Evolutionary conservation across 2,113 vertebrate species (phyloP).

Genomic region (Amazona guildingii): DNA sequence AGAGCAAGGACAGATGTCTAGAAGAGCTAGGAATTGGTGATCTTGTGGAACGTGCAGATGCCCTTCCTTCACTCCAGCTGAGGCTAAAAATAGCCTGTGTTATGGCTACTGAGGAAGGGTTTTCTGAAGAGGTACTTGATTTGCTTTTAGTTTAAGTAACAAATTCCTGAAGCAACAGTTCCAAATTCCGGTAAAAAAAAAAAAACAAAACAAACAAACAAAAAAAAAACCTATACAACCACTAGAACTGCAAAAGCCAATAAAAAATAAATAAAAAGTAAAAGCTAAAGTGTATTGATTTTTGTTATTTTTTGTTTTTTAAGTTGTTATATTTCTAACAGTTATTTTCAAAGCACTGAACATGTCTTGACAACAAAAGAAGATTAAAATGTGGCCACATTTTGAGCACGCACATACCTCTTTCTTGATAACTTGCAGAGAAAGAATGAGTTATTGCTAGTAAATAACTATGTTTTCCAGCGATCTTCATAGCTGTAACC

Average conservation of each 20-base stretch:
- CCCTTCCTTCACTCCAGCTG: background rate
- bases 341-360: background rate
- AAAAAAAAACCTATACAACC: background rate
- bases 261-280: background rate
- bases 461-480: background rate
- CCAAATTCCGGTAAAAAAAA: background rate
- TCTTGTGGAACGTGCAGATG: background rate
- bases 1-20: background rate
- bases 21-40: background rate
- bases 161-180: background rate
- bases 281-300: background rate
- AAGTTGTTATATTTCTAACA: background rate
- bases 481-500: background rate
- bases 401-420: background rate
- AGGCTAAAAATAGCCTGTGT: background rate
- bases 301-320: background rate
- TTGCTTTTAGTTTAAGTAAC: background rate
- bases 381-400: background rate
- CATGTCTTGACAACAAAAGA: background rate
- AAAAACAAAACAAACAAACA: background rate
- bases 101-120: background rate
- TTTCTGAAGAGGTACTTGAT: background rate
- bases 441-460: background rate
- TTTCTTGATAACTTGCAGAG: background rate
- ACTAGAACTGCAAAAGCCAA: background rate